A percentile compares a stretch with the other conserved stretches of the same genome.
Evolutionary conservation across 1,140 invertebrate genomes (phyloP).

Genomic region (Meloidogyne floridensis): DNA sequence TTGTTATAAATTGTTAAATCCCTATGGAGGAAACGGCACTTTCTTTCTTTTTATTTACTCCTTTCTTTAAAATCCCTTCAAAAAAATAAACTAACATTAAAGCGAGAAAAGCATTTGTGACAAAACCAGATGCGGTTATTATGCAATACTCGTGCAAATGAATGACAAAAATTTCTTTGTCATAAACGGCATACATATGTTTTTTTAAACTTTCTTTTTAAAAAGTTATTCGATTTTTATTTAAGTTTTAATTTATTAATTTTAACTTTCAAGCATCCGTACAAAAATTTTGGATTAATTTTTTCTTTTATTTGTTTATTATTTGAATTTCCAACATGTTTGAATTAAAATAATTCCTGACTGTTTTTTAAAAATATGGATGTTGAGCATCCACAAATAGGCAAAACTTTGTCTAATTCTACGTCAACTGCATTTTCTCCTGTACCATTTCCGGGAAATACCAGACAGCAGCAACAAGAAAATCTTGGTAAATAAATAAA

Average conservation of each 20-base stretch:
- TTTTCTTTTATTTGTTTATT: too few relatives aligned
- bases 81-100: conserved; percentile 8
- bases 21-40: neutral
- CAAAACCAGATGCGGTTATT: neutral
- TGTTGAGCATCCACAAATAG: neutral
- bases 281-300: too few relatives aligned
- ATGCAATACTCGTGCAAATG: neutral
- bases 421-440: conserved; percentile 3
- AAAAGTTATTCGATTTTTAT: too few relatives aligned
- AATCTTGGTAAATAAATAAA: neutral
- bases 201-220: too few relatives aligned
- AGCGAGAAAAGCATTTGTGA: neutral
- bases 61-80: neutral
- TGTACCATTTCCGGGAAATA: neutral
- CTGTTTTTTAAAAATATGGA: neutral
- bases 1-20: neutral
- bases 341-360: neutral
- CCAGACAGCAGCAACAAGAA: neutral
- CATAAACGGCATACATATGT: neutral
- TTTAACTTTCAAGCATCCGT: too few relatives aligned
- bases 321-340: neutral
- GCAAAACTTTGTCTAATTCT: neutral
- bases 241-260: too few relatives aligned
- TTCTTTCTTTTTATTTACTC: neutral
- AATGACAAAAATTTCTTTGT: neutral